Evolutionary conservation across 1,140 invertebrate species (phyloP).

Genomic region (Sycophila sp.): DNA sequence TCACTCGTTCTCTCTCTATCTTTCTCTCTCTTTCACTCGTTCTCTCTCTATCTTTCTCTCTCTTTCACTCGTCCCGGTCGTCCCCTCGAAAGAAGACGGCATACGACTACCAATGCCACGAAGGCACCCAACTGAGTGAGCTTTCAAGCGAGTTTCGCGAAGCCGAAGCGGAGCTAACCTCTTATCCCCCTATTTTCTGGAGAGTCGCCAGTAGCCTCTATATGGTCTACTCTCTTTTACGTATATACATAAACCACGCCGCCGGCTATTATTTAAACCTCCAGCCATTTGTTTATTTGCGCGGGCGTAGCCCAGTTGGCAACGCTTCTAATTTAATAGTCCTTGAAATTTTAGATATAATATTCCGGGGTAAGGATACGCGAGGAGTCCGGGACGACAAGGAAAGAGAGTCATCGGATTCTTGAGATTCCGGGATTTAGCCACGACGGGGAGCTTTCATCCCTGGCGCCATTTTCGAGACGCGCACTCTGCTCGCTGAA

Average conservation of each 20-base stretch:
- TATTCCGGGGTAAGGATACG: too few relatives aligned
- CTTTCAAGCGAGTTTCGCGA: neutral
- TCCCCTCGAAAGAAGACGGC: neutral
- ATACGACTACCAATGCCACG: neutral
- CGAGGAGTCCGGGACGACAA: too few relatives aligned
- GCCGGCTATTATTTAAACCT: too few relatives aligned
- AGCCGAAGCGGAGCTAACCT: neutral
- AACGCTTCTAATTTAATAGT: conserved; percentile 11
- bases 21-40: neutral
- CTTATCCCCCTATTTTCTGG: neutral
- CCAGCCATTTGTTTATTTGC: too few relatives aligned
- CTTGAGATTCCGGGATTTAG: neutral
- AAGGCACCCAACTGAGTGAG: neutral
- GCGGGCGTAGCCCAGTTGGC: too few relatives aligned
- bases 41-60: neutral
- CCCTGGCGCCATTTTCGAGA: neutral
- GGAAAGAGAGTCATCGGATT: neutral
- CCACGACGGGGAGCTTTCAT: conserved; percentile 2
- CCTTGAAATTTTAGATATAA: conserved; percentile 18
- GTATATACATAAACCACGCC: neutral
- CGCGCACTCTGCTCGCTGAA: neutral
- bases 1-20: neutral
- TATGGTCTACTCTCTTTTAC: too few relatives aligned
- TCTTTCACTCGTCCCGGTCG: too few relatives aligned
- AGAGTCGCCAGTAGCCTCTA: too few relatives aligned